Evolutionary conservation across 1,140 invertebrate species (phyloP).

Genomic region (Drosophila guanche): DNA sequence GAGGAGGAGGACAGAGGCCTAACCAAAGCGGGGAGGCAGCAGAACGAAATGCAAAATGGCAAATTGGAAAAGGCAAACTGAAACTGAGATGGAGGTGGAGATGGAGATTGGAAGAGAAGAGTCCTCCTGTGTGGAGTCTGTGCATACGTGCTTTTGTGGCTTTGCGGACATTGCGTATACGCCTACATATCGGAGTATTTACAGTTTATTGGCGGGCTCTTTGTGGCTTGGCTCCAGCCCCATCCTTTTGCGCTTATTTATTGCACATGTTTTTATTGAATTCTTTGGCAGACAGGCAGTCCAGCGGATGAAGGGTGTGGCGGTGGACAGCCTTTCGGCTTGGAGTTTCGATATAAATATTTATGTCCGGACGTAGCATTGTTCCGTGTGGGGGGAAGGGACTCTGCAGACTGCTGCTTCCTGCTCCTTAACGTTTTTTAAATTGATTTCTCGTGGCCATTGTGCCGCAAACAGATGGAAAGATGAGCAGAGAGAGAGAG

Average conservation of each 20-base stretch:
- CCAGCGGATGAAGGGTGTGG: constrained; percentile 12
- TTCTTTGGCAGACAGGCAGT: constrained; percentile 54
- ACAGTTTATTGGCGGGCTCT: constrained; percentile 28
- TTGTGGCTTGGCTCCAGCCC: constrained; percentile 20
- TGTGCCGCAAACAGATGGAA: constrained; percentile 49
- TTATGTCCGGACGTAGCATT: constrained; percentile 69
- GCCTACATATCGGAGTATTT: constrained; percentile 45
- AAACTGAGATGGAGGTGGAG: not conserved
- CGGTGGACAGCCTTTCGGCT: not conserved
- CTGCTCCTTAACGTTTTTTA: constrained; percentile 65
- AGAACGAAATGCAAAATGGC: not conserved
- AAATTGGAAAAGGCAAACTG: constrained; percentile 25
- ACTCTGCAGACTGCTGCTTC: constrained; percentile 12
- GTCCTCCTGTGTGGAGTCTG: not conserved
- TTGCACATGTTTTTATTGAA: constrained; percentile 81
- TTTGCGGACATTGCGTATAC: constrained; percentile 38
- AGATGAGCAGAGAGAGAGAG: not conserved
- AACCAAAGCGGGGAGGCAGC: not conserved
- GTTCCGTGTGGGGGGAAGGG: constrained; percentile 16
- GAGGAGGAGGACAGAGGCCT: not conserved
- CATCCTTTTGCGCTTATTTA: constrained; percentile 62
- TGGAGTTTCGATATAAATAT: constrained; percentile 71
- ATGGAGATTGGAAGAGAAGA: constrained; percentile 15
- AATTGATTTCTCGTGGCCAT: constrained; percentile 75
- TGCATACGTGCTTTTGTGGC: not conserved